phyloP scores from a whole-genome alignment of 1,140 invertebrate species.

The Zaprionus taronus region DNA sequence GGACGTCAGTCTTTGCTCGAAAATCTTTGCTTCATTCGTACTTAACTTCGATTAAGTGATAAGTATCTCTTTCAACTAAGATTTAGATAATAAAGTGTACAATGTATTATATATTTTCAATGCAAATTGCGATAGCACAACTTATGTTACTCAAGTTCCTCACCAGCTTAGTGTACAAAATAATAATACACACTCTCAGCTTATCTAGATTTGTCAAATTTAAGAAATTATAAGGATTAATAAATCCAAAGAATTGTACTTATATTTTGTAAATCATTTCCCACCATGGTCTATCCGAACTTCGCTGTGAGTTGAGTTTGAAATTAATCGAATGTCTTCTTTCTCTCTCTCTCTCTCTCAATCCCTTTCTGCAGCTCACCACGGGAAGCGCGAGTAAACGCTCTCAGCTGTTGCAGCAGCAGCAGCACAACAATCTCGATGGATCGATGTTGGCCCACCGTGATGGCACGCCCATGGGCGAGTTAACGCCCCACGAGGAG shows the following conservation, averaged over 20 bases:
- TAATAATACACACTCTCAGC: background rate
- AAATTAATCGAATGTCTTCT: background rate
- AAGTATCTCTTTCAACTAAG: no score
- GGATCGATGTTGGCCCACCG: constrained; percentile 83
- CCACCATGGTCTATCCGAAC: constrained; percentile 47
- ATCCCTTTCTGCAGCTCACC: constrained; percentile 53
- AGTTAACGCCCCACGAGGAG: constrained; percentile 90
- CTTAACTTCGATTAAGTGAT: no score
- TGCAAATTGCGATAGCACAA: no score
- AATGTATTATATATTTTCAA: no score
- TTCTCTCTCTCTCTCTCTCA: background rate
- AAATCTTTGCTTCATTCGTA: background rate
- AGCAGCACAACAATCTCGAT: constrained; percentile 67
- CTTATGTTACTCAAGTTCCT: no score
- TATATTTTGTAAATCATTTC: background rate
- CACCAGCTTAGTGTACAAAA: background rate
- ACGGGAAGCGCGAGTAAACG: constrained; percentile 79
- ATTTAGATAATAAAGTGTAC: no score
- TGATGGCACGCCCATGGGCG: constrained; percentile 88
- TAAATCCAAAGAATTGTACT: background rate
- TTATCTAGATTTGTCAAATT: constrained; percentile 23
- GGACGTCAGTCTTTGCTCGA: background rate
- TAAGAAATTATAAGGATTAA: background rate
- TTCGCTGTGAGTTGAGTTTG: constrained; percentile 16
- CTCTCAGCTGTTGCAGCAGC: constrained; percentile 59